Evolutionary conservation across 1,140 invertebrate genomes (phyloP).

Genomic region (Mizuhopecten yessoensis): DNA sequence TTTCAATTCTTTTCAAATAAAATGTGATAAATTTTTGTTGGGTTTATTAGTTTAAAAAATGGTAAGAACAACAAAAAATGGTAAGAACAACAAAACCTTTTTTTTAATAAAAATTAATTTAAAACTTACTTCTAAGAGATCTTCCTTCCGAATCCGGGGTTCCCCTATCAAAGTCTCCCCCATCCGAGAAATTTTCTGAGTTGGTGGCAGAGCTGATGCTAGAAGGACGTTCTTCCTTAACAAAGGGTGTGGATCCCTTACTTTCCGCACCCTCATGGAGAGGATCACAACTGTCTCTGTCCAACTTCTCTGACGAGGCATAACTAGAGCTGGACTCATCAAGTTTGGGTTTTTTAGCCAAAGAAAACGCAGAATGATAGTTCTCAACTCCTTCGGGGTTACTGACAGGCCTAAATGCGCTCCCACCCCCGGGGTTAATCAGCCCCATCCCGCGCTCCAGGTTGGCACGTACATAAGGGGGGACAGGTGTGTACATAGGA

Average conservation of each 20-base stretch:
- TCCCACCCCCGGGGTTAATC: slow-evolving; percentile 73
- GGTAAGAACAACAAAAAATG: neutral
- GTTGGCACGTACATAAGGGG: slow-evolving; percentile 74
- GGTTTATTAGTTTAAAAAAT: too few species aligned
- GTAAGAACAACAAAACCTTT: neutral
- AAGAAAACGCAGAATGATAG: slow-evolving; percentile 81
- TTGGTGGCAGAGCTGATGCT: slow-evolving; percentile 78
- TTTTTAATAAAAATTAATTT: neutral
- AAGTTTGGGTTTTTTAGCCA: slow-evolving; percentile 77
- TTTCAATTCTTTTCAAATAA: too few species aligned
- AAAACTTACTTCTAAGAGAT: slow-evolving; percentile 79
- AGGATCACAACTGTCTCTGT: slow-evolving; percentile 49
- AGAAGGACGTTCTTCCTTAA: slow-evolving; percentile 78
- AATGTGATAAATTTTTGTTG: too few species aligned
- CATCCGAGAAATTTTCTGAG: slow-evolving; percentile 79
- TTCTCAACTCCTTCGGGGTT: slow-evolving; percentile 68
- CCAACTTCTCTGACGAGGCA: slow-evolving; percentile 42
- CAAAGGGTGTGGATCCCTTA: slow-evolving; percentile 42
- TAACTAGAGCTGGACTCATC: slow-evolving; percentile 66
- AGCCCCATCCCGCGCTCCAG: slow-evolving; percentile 72
- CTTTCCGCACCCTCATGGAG: slow-evolving; percentile 43
- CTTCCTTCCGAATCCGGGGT: slow-evolving; percentile 80
- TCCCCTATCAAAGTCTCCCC: slow-evolving; percentile 74
- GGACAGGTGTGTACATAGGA: slow-evolving; percentile 77
- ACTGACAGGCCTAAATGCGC: slow-evolving; percentile 78